Percentiles rank a stretch among this genome's conserved stretches.
phyloP scores from a whole-genome alignment of 2,888 invertebrate genomes.

The Orthonychiurus folsomi region DNA sequence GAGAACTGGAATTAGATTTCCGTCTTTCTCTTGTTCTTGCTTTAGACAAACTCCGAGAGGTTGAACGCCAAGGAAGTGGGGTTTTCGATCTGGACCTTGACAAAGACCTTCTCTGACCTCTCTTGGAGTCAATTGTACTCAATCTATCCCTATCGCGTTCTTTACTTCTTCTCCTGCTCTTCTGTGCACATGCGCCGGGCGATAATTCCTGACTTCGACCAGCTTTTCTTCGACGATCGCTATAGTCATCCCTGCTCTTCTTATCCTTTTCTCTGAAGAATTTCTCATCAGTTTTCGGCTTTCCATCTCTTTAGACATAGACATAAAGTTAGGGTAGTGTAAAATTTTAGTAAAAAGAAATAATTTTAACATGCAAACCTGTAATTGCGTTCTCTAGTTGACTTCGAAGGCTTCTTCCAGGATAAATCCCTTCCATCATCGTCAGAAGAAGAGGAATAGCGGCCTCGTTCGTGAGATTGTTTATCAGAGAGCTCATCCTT shows the following conservation, averaged over 20 bases:
- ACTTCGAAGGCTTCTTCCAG: slow-evolving; percentile 74
- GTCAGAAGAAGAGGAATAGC: slow-evolving; percentile 22
- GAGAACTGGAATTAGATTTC: not conserved
- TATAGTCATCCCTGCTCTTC: slow-evolving; percentile 17
- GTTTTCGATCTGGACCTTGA: not conserved
- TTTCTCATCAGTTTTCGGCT: slow-evolving; percentile 46
- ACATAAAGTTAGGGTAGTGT: not conserved
- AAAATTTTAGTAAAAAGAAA: not conserved
- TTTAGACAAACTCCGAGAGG: slow-evolving; percentile 41
- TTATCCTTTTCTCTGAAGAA: slow-evolving; percentile 42
- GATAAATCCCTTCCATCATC: slow-evolving; percentile 43
- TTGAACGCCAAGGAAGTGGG: not conserved
- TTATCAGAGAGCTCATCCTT: slow-evolving; percentile 13
- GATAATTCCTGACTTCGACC: slow-evolving; percentile 6
- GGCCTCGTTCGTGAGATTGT: not conserved
- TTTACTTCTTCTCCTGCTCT: slow-evolving; percentile 4
- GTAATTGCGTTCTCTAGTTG: slow-evolving; percentile 66
- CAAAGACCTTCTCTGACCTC: slow-evolving; percentile 27
- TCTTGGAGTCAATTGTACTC: slow-evolving; percentile 38
- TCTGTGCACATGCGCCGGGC: no score
- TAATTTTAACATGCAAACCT: slow-evolving; percentile 24
- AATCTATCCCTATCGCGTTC: slow-evolving; percentile 38
- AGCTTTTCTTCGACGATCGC: slow-evolving; percentile 4
- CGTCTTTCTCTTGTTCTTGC: not conserved
- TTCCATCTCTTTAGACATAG: slow-evolving; percentile 45